Base-by-base conservation (phyloP, 1,140 invertebrate species). In the Brachionus paranguensis region DNA sequence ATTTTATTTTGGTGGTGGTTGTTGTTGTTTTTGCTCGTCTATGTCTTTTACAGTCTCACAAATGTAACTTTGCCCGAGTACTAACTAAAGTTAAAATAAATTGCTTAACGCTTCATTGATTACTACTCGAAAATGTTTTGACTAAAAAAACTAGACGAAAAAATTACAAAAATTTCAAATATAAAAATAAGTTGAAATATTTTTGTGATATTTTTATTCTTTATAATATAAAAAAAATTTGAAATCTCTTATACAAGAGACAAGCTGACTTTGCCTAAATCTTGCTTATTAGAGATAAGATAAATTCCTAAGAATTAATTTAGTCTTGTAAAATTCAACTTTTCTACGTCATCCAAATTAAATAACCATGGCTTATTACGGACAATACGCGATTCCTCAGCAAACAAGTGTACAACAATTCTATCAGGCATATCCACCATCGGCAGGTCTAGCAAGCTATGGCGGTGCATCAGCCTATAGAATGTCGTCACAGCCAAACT, bases 11-110 rank as follows among this genome's bases (percentile, higher is more conserved):
- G 17, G 55, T 20, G n/a, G 17, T 20, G 17, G 14, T 65, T 65
- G 27, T 68, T 68, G 65, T 68, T 68, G 65, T 68, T 68, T 60
- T 60, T 24, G 20, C 53, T 60, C 53, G 53, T 60, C 53, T 20
- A 60, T 60, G 53, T 24, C 53, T 20, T 60, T 20, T 60, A 27
- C 53, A 60, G 53, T 60, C 53, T 60, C 53, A 60, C 53, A 60
- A 60, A 60, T 60, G 53, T 60, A 60, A 60, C 53, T 60, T 60
- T 60, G 53, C 53, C 20, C 53, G 53, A 60, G 53, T 50, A 27
- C 24, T 33, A 47, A 24, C 27, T 76, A 76, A 76, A 76, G 72
- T 76, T 76, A 76, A 76, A 76, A 76, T 76, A 76, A 76, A 76
- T 76, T 76, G 45, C 43, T 76, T 29, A 76, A 76, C 72, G 72